Conservation (phyloP, 2,113 vertebrate genomes). For the Tragelaphus strepsiceros region DNA sequence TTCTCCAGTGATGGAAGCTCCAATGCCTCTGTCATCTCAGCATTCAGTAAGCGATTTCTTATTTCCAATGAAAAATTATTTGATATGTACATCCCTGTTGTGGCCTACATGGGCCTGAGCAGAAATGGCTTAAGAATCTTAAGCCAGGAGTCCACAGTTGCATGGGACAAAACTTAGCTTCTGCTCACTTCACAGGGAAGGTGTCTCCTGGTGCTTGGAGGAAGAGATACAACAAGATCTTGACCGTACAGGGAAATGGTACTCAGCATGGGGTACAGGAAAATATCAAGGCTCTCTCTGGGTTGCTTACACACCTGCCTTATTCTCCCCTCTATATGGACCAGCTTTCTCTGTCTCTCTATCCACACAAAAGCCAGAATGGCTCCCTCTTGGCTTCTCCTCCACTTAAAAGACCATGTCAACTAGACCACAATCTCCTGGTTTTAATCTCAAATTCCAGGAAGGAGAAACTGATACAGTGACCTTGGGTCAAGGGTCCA, state of each 20-base stretch:
- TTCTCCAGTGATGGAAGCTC: accelerated
- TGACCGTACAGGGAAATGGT: not conserved
- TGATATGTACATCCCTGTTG: not conserved
- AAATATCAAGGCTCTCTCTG: not conserved
- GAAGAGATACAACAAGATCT: not conserved
- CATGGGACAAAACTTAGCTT: not conserved
- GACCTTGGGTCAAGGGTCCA: not conserved
- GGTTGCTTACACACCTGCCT: too few relatives aligned
- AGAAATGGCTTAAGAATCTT: not conserved
- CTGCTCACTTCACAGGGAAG: not conserved
- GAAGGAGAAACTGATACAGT: not conserved
- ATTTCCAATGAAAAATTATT: not conserved
- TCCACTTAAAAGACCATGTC: not conserved
- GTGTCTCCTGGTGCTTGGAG: not conserved
- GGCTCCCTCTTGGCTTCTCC: not conserved
- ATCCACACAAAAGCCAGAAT: accelerated
- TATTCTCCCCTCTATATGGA: not conserved
- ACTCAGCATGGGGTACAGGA: not conserved
- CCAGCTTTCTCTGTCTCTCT: not conserved
- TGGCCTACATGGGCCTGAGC: not conserved
- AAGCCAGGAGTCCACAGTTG: not conserved
- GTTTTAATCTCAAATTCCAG: not conserved
- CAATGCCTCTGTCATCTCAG: not conserved
- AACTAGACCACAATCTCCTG: not conserved
- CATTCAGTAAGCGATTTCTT: not conserved